Base-by-base conservation (phyloP, 2,888 invertebrate species). In the Scelioninae gen. 2 region DNA sequence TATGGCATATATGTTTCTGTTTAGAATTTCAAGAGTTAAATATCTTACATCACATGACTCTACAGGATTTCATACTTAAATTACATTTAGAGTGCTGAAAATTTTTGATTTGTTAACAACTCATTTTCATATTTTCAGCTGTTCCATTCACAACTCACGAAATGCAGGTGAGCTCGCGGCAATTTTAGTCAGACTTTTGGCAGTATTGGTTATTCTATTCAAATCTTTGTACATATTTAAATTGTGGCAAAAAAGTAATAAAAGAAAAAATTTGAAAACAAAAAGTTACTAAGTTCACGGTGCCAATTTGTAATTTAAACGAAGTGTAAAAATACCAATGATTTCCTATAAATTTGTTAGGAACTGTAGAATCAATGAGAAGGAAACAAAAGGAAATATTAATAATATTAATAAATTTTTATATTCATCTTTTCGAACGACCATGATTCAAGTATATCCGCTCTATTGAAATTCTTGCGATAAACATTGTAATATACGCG, bases 241-340 rank as follows among this genome's bases (percentile, higher is more conserved):
- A 45, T 33, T 33, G 6, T 19, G 15, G 19, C 6, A 33, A 33
- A 18, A 35, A 13, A n/a, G n/a, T 35, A 41, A 22, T 39, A 35
- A 19, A 5, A 11, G 9, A 22, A n/a, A 16, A 31, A 35, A 58
- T 25, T 60, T 60, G 25, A 16, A 60, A 60, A n/a, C n/a, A 25
- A 25, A 60, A 61, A 61, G 61, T 61, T 50, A 61, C 61, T 61
- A 61, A 25, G 39, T 50, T 50, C 50, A 19, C 50, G 50, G 61
- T 61, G 61, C 61, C 61, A 61, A 37, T 31, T 25, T 61, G 48
- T 39, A 50, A 50, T 28, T 61, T 25, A 33, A 63, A 35, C 2
- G 5, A 9, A 43, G 43, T 60, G 52, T 37, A 45, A 57, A 63
- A 48, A 58, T 19, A 57, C 19, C 25, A 58, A 52, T 43, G n/a